Evolutionary conservation across 2,113 vertebrate genomes (phyloP).

Genomic region (Eurypyga helias): DNA sequence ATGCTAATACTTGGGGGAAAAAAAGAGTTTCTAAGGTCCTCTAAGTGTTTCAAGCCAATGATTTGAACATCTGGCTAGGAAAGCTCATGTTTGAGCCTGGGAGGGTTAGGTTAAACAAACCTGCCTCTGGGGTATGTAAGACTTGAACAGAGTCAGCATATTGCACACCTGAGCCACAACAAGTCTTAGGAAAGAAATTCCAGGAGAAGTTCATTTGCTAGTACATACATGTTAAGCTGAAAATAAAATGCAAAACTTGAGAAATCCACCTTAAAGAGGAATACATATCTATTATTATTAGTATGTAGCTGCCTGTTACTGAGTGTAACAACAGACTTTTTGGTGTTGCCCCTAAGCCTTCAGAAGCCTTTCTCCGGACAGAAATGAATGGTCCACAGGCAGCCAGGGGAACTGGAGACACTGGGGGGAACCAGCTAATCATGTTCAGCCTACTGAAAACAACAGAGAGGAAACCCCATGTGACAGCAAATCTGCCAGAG

Average conservation of each 20-base stretch:
- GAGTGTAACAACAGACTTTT: not conserved
- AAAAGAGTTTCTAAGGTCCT: not conserved
- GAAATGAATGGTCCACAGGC: not conserved
- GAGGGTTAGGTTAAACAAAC: conserved; percentile 26
- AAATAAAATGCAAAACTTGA: not conserved
- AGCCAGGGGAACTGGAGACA: not conserved
- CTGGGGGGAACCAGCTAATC: not conserved
- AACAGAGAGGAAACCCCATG: not conserved
- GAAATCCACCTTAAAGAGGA: not conserved
- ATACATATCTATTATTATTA: not conserved
- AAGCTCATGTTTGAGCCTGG: not conserved
- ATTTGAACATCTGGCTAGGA: conserved; percentile 45
- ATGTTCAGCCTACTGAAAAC: not conserved
- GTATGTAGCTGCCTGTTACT: not conserved
- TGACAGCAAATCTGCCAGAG: not conserved
- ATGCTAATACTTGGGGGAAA: not conserved
- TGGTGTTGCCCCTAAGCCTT: not conserved
- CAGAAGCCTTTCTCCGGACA: not conserved
- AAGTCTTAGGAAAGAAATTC: conserved; percentile 39
- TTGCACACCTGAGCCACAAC: not conserved
- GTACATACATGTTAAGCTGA: not conserved
- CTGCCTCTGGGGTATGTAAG: not conserved
- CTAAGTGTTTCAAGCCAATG: conserved; percentile 35
- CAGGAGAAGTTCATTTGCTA: conserved; percentile 4
- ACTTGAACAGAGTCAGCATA: conserved; percentile 19